These are phyloP conservation scores for Marcusenius ussheri DNA, from an alignment of 2,113 vertebrate species.

Conservation along the genomic window DNA sequence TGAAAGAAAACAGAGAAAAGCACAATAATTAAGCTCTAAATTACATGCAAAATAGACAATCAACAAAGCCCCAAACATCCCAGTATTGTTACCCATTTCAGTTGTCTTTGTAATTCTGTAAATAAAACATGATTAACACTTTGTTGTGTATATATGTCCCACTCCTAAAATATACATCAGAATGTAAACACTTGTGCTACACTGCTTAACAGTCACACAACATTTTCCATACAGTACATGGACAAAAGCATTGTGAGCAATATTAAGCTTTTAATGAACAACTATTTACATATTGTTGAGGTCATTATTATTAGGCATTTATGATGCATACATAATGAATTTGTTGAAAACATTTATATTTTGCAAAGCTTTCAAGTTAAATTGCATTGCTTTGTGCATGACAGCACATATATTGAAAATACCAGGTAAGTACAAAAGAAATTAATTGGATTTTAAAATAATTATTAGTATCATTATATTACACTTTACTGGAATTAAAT, in stretches of 20 bases:
- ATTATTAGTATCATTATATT: background rate
- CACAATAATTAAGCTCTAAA: background rate
- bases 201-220: background rate
- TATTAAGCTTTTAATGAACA: background rate
- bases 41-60: background rate
- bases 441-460: background rate
- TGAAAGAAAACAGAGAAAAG: constrained; percentile 1
- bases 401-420: background rate
- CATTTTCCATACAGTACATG: background rate
- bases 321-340: background rate
- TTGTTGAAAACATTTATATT: background rate
- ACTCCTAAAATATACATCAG: background rate
- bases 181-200: background rate
- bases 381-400: background rate
- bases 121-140: background rate
- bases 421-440: background rate
- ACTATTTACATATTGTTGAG: background rate
- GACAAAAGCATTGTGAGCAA: background rate
- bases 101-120: background rate
- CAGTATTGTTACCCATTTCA: background rate
- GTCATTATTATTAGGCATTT: background rate
- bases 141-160: background rate
- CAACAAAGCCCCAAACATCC: background rate
- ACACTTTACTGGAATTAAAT: background rate
- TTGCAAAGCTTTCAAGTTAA: background rate